Percentiles rank a stretch among this genome's conserved stretches.
phyloP scores from a whole-genome alignment of 2,888 invertebrate species.

The Drosophila kuntzei region DNA sequence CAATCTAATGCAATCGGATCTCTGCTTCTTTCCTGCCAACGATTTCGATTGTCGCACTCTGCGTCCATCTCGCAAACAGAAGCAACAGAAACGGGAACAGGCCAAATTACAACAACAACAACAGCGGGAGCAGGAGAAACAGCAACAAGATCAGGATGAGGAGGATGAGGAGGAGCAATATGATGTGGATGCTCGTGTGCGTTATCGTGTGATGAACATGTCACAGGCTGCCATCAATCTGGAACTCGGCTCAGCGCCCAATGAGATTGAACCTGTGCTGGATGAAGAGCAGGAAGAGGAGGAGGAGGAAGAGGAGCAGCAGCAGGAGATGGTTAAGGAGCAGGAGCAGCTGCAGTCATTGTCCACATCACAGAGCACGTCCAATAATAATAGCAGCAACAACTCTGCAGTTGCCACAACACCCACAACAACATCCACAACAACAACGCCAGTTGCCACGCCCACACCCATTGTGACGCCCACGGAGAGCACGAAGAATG shows the following conservation, averaged over 20 bases:
- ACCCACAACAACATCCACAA: conserved; percentile 33
- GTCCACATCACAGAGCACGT: conserved; percentile 7
- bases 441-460: conserved; percentile 37
- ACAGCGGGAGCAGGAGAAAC: conserved; percentile 47
- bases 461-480: conserved; percentile 60
- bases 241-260: conserved; percentile 58
- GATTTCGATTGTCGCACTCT: conserved; percentile 84
- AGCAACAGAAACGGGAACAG: conserved; percentile 67
- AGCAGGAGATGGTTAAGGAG: background rate
- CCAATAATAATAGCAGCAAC: background rate
- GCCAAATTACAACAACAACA: conserved; percentile 45
- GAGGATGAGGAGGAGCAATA: conserved; percentile 43
- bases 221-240: conserved; percentile 77
- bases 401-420: background rate
- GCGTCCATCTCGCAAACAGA: conserved; percentile 81
- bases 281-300: conserved; percentile 31
- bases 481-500: conserved; percentile 82
- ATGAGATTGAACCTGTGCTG: conserved; percentile 55
- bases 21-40: conserved; percentile 80
- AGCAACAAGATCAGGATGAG: conserved; percentile 57
- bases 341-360: background rate
- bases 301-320: conserved; percentile 25
- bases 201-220: conserved; percentile 82
- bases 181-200: conserved; percentile 64
- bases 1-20: conserved; percentile 83